Percentiles rank a stretch among this genome's conserved stretches.
Conservation (phyloP, 2,797 vertebrate genomes). For the Microctenopoma lineatum region DNA sequence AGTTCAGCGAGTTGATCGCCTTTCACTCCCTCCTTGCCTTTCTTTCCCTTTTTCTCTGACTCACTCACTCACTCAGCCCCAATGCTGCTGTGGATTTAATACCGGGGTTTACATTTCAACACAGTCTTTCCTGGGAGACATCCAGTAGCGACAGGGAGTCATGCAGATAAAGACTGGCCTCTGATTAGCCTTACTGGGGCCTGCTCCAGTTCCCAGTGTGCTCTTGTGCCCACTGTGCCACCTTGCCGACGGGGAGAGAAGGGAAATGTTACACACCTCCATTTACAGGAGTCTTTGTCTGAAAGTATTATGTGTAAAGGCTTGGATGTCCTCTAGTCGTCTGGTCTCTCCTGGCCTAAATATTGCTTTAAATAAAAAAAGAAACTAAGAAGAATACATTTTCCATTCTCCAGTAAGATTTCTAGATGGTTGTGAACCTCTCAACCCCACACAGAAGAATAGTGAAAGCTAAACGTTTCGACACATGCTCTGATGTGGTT, state of each 20-base stretch:
- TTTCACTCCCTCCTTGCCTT: conserved; percentile 61
- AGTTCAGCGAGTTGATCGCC: conserved; percentile 67
- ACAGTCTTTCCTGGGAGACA: conserved; percentile 69
- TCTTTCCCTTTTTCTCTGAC: conserved; percentile 38
- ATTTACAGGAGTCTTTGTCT: conserved; percentile 57
- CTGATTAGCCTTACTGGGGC: conserved; percentile 44
- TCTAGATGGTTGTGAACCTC: conserved; percentile 55
- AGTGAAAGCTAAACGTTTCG: conserved; percentile 58
- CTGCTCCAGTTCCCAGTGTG: conserved; percentile 60
- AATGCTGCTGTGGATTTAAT: conserved; percentile 64
- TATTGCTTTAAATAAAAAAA: conserved; percentile 39
- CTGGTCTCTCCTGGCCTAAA: conserved; percentile 38
- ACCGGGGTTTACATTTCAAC: conserved; percentile 75
- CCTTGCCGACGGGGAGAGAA: conserved; percentile 32
- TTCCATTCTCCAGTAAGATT: conserved; percentile 50
- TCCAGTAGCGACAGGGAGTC: conserved; percentile 60
- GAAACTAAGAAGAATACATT: conserved; percentile 21
- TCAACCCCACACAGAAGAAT: conserved; percentile 45
- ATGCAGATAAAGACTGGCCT: conserved; percentile 66
- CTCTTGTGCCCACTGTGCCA: conserved; percentile 50
- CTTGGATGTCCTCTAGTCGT: conserved; percentile 35
- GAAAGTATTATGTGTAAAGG: conserved; percentile 50
- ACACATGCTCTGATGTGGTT: conserved; percentile 50
- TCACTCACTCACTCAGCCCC: conserved; percentile 27
- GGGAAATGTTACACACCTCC: conserved; percentile 56